phyloP scores from a whole-genome alignment of 2,888 invertebrate species.

The Tachystola acroxantha region DNA sequence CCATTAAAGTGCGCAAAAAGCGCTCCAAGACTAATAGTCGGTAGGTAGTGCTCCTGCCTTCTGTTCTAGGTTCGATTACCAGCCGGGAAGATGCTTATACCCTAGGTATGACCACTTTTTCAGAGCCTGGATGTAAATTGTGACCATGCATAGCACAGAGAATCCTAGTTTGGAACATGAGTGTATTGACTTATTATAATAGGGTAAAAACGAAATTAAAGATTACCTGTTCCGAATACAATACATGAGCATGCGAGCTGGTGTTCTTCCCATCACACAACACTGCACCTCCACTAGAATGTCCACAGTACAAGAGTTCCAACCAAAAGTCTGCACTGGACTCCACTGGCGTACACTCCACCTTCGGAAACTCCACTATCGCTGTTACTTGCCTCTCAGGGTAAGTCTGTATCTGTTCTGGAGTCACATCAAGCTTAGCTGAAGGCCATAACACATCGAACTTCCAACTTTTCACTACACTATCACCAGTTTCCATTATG shows the following conservation, averaged over 20 bases:
- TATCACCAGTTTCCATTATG: conserved; percentile 60
- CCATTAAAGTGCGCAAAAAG: no score
- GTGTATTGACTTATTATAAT: no score
- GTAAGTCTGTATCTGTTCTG: conserved; percentile 88
- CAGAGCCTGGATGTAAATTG: no score
- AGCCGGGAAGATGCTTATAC: no score
- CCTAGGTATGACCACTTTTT: no score
- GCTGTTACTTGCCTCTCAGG: conserved; percentile 86
- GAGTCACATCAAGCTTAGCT: conserved; percentile 84
- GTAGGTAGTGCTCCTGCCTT: no score
- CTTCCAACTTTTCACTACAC: conserved; percentile 71
- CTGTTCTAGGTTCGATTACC: no score
- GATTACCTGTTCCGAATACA: conserved; percentile 86
- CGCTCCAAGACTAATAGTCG: no score
- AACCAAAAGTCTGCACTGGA: conserved; percentile 85
- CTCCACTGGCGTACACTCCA: conserved; percentile 81
- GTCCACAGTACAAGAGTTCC: conserved; percentile 89
- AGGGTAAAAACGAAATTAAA: no score
- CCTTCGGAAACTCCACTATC: conserved; percentile 85
- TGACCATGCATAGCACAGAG: no score
- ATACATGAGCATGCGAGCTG: conserved; percentile 76
- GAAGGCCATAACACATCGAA: conserved; percentile 91
- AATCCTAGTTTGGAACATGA: no score
- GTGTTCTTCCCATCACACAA: conserved; percentile 82
- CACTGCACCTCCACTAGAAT: conserved; percentile 80